These are phyloP conservation scores for Cebidichthys violaceus DNA, from an alignment of 2,113 vertebrate genomes.

Conservation along the genomic window DNA sequence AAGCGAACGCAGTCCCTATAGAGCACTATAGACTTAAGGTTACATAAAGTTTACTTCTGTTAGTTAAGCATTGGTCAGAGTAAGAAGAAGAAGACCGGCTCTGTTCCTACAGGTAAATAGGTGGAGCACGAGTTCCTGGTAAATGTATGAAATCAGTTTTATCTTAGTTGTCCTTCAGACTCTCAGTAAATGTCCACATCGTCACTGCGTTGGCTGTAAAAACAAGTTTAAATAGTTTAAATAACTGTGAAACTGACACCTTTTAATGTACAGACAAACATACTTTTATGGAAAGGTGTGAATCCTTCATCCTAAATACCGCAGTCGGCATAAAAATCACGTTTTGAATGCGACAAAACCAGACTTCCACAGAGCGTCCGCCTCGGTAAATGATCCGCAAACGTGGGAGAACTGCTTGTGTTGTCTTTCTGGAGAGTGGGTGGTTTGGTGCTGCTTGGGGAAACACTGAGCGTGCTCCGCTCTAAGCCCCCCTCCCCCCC, in stretches of 20 bases:
- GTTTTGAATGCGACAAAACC: neutral
- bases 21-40: too few relatives aligned
- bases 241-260: too few relatives aligned
- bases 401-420: neutral
- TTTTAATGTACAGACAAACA: too few relatives aligned
- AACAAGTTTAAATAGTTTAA: neutral
- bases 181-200: neutral
- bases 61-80: neutral
- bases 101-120: neutral
- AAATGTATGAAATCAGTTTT: neutral
- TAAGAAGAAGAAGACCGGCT: neutral
- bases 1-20: neutral
- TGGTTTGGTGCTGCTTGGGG: constrained; percentile 34
- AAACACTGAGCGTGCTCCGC: constrained; percentile 44
- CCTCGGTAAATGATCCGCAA: constrained; percentile 1
- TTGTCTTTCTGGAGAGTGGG: constrained; percentile 26
- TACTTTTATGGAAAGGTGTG: too few relatives aligned
- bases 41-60: neutral
- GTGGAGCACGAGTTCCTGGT: neutral
- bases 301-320: neutral
- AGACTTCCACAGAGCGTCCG: neutral
- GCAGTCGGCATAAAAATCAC: too few relatives aligned
- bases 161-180: too few relatives aligned
- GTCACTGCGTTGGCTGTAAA: neutral
- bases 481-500: constrained; percentile 18